Conservation (phyloP, 2,113 vertebrate species). For the Phainopepla nitens region DNA sequence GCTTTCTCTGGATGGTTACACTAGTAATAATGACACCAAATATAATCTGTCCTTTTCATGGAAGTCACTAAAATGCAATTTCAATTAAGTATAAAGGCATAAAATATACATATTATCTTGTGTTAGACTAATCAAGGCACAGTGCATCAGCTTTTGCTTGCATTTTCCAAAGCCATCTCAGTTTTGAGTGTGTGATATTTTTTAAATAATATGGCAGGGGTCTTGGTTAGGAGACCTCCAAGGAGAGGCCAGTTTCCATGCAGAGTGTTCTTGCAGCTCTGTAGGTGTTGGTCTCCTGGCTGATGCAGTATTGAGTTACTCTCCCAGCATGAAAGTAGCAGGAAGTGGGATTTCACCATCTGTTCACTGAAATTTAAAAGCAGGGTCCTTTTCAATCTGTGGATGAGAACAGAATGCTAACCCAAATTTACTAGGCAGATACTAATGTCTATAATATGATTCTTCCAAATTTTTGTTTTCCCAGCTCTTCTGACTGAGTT, state of each 20-base stretch:
- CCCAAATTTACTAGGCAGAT: not conserved
- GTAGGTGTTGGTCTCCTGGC: slow-evolving; percentile 38
- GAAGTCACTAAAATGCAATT: not conserved
- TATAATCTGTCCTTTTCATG: not conserved
- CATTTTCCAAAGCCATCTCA: not conserved
- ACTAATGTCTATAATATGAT: not conserved
- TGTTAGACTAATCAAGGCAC: not conserved
- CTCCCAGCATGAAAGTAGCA: slow-evolving; percentile 36
- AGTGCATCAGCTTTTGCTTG: not conserved
- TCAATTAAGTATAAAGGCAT: not conserved
- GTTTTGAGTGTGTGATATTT: not conserved
- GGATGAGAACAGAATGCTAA: not conserved
- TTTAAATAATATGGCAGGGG: not conserved
- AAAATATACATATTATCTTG: not conserved
- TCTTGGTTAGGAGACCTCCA: slow-evolving; percentile 8
- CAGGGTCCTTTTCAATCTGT: not conserved
- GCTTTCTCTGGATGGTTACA: not conserved
- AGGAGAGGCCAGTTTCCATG: slow-evolving; percentile 13
- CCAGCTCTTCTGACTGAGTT: not conserved
- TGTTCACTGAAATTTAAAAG: slow-evolving; percentile 47
- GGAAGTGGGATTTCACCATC: slow-evolving; percentile 49
- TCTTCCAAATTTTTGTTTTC: not conserved
- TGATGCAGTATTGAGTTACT: slow-evolving; percentile 27
- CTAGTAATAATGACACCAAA: not conserved
- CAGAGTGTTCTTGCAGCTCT: slow-evolving; percentile 15